Evolutionary conservation across 2,113 vertebrate genomes (phyloP).

Genomic region (Pagrus major): DNA sequence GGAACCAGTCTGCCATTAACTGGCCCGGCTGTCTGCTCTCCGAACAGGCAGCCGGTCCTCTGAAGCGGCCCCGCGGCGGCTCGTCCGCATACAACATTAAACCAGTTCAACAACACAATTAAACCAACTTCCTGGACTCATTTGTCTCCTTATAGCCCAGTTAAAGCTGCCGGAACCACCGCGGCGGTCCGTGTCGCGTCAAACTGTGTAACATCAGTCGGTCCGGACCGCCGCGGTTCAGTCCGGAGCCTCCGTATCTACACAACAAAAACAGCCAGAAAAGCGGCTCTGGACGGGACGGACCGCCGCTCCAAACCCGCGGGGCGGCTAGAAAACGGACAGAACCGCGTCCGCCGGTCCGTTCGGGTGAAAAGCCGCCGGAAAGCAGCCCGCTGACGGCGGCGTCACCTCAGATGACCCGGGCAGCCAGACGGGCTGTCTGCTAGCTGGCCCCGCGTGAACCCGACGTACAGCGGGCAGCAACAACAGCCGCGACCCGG

Average conservation of each 20-base stretch:
- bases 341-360: too few species aligned
- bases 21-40: conserved; percentile 41
- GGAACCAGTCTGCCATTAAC: conserved; percentile 52
- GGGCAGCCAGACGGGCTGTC: conserved; percentile 63
- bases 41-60: conserved; percentile 17
- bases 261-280: conserved; percentile 14
- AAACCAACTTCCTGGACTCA: not conserved
- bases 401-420: conserved; percentile 80
- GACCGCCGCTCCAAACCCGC: not conserved
- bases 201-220: conserved; percentile 15
- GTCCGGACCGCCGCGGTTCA: too few species aligned
- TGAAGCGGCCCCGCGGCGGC: not conserved
- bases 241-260: not conserved
- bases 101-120: not conserved
- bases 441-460: conserved; percentile 70
- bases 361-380: too few species aligned
- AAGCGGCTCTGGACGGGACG: not conserved
- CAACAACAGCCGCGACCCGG: conserved; percentile 17
- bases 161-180: accelerated
- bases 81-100: not conserved
- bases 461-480: conserved; percentile 52
- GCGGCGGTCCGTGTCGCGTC: not conserved
- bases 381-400: conserved; percentile 58
- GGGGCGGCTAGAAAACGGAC: not conserved
- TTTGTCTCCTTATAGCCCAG: not conserved